Conservation (phyloP, 2,113 vertebrate species). For the Psephotus haematonotus region DNA sequence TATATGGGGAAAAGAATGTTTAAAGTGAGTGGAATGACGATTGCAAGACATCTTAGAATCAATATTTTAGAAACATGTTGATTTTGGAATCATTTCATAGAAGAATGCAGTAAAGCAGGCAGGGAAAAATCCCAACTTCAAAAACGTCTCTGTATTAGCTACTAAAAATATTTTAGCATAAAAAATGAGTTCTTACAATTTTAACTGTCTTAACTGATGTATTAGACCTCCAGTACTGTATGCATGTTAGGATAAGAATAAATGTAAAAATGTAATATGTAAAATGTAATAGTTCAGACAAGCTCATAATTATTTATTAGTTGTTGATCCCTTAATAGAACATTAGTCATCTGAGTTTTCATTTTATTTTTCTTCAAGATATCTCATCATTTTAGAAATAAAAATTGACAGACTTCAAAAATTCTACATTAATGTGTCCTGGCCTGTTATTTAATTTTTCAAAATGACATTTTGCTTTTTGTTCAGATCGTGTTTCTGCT, state of each 20-base stretch:
- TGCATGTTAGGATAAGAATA: neutral
- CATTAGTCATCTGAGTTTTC: neutral
- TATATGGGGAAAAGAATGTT: neutral
- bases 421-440: neutral
- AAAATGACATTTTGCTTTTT: neutral
- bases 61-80: neutral
- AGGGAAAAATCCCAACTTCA: neutral
- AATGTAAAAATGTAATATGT: neutral
- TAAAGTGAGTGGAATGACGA: neutral
- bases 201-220: neutral
- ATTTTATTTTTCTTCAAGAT: neutral
- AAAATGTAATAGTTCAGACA: neutral
- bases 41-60: neutral
- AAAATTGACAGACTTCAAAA: neutral
- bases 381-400: neutral
- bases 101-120: neutral
- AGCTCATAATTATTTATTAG: neutral
- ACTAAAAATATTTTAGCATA: neutral
- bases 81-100: neutral
- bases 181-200: neutral
- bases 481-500: neutral
- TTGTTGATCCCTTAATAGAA: neutral
- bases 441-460: slow-evolving; percentile 9
- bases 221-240: neutral
- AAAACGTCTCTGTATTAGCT: neutral